Evolutionary conservation across 2,797 vertebrate species (phyloP).

Genomic region (Acanthis flammea): DNA sequence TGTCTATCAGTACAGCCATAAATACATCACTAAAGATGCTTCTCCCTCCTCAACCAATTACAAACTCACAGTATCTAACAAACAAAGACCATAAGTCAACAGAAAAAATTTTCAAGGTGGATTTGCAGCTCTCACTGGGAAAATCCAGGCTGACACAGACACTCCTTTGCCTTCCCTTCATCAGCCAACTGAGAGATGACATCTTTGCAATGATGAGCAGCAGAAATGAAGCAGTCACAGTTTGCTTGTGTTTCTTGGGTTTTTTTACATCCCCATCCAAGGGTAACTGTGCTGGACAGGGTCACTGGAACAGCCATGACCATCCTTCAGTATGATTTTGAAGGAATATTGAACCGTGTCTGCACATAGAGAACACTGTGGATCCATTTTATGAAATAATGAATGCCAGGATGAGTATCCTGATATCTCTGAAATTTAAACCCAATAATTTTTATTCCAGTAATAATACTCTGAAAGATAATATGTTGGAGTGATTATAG

Average conservation of each 20-base stretch:
- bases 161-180: neutral
- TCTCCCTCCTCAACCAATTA: neutral
- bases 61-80: neutral
- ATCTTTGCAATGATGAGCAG: neutral
- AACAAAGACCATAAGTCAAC: neutral
- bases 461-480: constrained; percentile 48
- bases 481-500: constrained; percentile 8
- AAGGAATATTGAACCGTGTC: constrained; percentile 6
- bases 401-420: constrained; percentile 13
- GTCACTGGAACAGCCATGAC: neutral
- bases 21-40: neutral
- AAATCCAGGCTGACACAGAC: neutral
- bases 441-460: constrained; percentile 39
- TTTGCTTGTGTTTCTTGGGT: neutral
- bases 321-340: neutral
- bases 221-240: neutral
- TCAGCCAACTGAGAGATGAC: neutral
- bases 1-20: neutral
- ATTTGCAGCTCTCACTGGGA: neutral
- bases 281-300: neutral
- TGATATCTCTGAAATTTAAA: constrained; percentile 37
- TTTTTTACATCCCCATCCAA: neutral
- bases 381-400: constrained; percentile 61
- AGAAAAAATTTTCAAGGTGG: neutral
- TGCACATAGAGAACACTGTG: neutral